phyloP scores from a whole-genome alignment of 2,888 invertebrate genomes.

The Pachliopta kotzebuea region DNA sequence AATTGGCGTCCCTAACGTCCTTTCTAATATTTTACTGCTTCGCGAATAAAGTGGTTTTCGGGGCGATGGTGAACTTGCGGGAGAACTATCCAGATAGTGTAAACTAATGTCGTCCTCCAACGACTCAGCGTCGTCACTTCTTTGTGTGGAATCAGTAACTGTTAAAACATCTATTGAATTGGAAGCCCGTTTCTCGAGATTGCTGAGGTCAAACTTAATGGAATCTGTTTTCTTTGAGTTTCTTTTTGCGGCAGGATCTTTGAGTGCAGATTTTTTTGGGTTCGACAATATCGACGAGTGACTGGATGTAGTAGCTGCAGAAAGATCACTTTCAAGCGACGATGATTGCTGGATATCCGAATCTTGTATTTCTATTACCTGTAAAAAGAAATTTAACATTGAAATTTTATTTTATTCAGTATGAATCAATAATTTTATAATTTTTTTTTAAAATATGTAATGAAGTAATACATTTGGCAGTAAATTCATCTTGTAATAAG shows the following conservation, averaged over 20 bases:
- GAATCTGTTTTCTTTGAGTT: conserved; percentile 56
- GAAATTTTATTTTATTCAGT: no score
- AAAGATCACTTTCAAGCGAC: conserved; percentile 29
- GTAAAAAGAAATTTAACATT: conserved; percentile 5
- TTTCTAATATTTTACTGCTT: conserved; percentile 46
- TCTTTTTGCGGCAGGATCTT: conserved; percentile 47
- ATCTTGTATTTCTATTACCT: conserved; percentile 51
- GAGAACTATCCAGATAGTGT: conserved; percentile 49
- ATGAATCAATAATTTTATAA: no score
- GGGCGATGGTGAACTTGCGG: conserved; percentile 45
- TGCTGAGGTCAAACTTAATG: conserved; percentile 70
- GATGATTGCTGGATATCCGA: conserved; percentile 28
- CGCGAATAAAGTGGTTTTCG: conserved; percentile 49
- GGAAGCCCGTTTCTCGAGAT: conserved; percentile 43
- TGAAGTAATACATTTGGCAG: no score
- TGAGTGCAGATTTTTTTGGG: conserved; percentile 63
- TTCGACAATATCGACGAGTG: conserved; percentile 38
- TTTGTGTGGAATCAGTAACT: conserved; percentile 33
- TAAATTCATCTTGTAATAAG: no score
- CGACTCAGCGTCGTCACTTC: conserved; percentile 21
- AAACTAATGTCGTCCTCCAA: conserved; percentile 46
- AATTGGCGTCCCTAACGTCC: conserved; percentile 23
- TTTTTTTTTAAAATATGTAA: no score
- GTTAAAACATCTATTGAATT: conserved; percentile 36
- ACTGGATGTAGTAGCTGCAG: conserved; percentile 35